Evolutionary conservation across 2,113 vertebrate genomes (phyloP).

Genomic region (sheep (Ovis aries)): DNA sequence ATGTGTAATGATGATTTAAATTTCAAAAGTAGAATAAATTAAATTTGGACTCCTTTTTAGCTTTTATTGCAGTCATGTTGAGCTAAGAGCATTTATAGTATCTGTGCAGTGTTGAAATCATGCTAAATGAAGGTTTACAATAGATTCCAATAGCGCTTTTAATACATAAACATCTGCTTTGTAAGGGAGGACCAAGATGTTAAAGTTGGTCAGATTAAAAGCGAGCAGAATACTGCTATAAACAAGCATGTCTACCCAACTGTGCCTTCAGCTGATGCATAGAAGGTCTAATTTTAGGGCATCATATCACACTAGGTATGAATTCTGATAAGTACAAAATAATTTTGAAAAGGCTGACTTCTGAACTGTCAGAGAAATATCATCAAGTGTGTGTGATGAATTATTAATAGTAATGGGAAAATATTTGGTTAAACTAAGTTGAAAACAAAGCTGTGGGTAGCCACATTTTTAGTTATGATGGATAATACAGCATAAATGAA

Average conservation of each 20-base stretch:
- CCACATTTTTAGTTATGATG: background rate
- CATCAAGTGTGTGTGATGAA: background rate
- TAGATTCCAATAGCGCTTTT: background rate
- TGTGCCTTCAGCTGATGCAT: background rate
- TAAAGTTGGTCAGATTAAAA: slow-evolving; percentile 57
- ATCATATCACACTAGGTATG: background rate
- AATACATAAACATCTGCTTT: slow-evolving; percentile 50
- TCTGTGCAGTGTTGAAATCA: slow-evolving; percentile 36
- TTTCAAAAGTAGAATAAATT: background rate
- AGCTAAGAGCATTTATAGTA: slow-evolving; percentile 23
- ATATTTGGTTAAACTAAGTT: background rate
- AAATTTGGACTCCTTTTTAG: background rate
- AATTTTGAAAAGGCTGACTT: background rate
- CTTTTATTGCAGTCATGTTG: slow-evolving; percentile 40
- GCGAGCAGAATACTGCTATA: slow-evolving; percentile 38
- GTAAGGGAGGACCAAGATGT: slow-evolving; percentile 25
- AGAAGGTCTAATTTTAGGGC: background rate
- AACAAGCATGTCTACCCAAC: slow-evolving; percentile 11
- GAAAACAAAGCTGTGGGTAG: background rate
- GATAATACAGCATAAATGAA: background rate
- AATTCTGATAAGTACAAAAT: background rate
- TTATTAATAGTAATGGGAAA: background rate
- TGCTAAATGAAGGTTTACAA: background rate
- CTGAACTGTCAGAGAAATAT: background rate
- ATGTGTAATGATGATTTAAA: background rate